Conservation (phyloP, 2,113 vertebrate genomes). For the Passer domesticus region DNA sequence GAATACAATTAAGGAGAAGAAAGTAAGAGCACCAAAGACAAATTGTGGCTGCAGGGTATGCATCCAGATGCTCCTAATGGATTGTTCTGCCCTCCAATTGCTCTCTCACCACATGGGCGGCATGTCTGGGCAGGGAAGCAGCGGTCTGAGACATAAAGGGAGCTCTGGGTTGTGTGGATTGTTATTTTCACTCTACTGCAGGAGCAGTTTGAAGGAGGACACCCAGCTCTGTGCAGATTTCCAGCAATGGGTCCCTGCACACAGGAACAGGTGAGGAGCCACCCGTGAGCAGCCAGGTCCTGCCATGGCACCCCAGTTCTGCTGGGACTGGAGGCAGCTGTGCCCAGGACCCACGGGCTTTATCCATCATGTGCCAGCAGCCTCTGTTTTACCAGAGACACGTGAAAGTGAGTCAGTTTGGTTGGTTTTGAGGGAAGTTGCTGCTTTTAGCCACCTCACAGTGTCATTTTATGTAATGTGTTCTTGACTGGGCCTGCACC, state of each 20-base stretch:
- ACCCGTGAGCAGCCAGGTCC: background rate
- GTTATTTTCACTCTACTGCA: background rate
- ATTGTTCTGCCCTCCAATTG: background rate
- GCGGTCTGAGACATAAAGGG: background rate
- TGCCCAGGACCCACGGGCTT: background rate
- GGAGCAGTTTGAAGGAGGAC: background rate
- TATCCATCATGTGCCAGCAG: background rate
- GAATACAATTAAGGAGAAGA: background rate
- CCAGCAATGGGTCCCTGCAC: background rate
- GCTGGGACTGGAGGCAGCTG: background rate
- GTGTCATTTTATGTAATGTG: background rate
- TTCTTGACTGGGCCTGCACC: background rate
- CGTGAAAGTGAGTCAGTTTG: slow-evolving; percentile 5
- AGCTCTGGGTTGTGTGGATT: background rate
- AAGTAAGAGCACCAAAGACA: background rate
- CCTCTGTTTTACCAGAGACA: background rate
- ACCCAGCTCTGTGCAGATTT: background rate
- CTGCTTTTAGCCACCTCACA: slow-evolving; percentile 1
- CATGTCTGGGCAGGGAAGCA: background rate
- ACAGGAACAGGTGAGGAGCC: background rate
- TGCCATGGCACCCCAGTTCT: background rate
- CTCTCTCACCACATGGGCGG: background rate
- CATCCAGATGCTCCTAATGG: background rate
- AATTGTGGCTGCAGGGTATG: background rate
- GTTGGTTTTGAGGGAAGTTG: background rate